Evolutionary conservation across 2,888 invertebrate species (phyloP), one percentile per base, ranked within the genome.

Genomic region (Zaprionus obscuricornis): DNA sequence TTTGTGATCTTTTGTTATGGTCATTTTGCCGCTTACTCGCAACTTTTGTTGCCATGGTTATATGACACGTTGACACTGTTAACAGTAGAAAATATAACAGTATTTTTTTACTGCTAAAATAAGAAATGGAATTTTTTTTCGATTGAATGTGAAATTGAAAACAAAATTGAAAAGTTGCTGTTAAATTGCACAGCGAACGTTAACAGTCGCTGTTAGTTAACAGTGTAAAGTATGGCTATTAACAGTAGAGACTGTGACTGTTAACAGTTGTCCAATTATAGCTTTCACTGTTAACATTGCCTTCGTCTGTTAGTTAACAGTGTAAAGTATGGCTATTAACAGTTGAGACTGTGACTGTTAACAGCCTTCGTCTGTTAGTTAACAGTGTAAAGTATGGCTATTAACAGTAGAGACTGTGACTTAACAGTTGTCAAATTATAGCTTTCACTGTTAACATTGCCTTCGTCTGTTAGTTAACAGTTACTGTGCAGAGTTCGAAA

Each of bases 41-140:
- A n/a, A n/a, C n/a, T n/a, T 0, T 4, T 2, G 60, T 69, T 56
- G 69, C 2, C 56, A 59, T 56, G 51, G 45, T n/a, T 17, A n/a
- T n/a, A 14, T 4, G 42, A 26, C 62, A 66, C 45, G 43, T 45
- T 29, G 0, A 3, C 37, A 3, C 33, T 43, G 50, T 34, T 60
- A 46, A n/a, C 1, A 16, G 4, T 3, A n/a, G n/a, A n/a, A n/a
- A n/a, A n/a, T n/a, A n/a, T 18, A 2, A 8, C 13, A 31, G 1
- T 17, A 8, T 8, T 10, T 16, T 16, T 24, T 37, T 18, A 10
- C 16, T 40, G 6, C 4, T 11, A 7, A 33, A 14, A 10, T 13
- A 14, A 22, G 7, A 7, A 4, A 22, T 5, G 34, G 2, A 16
- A 27, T 29, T 8, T 27, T 7, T 18, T 7, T 22, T 22, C 4